A percentile compares a stretch with the other conserved stretches of the same genome.
phyloP scores from a whole-genome alignment of 2,888 invertebrate genomes.

The Chydorus sphaericus region DNA sequence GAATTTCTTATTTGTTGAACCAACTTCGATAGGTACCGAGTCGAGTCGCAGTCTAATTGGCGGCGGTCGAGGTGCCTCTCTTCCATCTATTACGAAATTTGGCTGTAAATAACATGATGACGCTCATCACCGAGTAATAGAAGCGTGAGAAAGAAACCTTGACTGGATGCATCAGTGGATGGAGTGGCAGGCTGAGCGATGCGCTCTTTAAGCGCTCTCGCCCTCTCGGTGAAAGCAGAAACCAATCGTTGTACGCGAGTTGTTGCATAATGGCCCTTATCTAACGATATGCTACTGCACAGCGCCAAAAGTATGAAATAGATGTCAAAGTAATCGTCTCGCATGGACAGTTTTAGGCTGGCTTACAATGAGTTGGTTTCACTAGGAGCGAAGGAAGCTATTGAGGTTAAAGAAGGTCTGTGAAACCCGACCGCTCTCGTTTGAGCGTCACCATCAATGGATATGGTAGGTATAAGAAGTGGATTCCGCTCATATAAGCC shows the following conservation, averaged over 20 bases:
- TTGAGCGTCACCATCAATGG: constrained; percentile 7
- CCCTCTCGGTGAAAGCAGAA: constrained; percentile 42
- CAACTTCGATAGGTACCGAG: no score
- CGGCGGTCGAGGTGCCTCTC: background rate
- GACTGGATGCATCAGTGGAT: constrained; percentile 34
- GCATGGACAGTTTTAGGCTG: background rate
- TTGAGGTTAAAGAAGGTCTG: background rate
- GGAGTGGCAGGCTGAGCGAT: constrained; percentile 48
- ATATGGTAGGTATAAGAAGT: constrained; percentile 12
- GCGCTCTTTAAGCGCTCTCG: constrained; percentile 39
- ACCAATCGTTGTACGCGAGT: constrained; percentile 30
- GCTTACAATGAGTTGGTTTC: constrained; percentile 5
- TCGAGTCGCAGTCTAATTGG: background rate
- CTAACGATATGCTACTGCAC: background rate
- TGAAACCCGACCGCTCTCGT: background rate
- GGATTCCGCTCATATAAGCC: background rate
- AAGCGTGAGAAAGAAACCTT: background rate
- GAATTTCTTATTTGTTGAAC: no score
- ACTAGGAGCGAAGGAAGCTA: background rate
- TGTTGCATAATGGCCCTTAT: constrained; percentile 14
- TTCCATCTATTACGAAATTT: background rate
- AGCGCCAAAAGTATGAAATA: no score
- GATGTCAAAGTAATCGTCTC: no score
- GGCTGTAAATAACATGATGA: no score
- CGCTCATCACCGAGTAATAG: no score